Conservation (phyloP, 2,888 invertebrate species). For the Sesia bembeciformis region DNA sequence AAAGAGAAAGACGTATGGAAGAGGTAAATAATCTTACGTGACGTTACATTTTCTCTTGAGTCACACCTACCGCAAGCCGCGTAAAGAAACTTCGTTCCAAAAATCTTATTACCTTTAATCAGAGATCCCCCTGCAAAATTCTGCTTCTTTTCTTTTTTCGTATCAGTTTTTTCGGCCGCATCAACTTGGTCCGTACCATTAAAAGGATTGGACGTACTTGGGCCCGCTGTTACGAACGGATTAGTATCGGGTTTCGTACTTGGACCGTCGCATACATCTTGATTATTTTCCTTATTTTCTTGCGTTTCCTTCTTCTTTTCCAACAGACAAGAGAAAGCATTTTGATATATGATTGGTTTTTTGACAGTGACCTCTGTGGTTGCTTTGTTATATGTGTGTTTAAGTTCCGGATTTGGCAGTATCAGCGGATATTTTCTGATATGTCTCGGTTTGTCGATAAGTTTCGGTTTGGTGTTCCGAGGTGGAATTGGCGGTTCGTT, state of each 20-base stretch:
- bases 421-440: constrained; percentile 48
- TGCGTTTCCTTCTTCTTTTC: constrained; percentile 2
- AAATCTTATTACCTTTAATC: constrained; percentile 31
- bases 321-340: constrained; percentile 24
- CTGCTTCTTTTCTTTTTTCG: constrained; percentile 9
- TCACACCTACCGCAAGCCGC: too few relatives aligned
- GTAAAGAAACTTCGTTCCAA: too few relatives aligned
- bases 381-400: constrained; percentile 1
- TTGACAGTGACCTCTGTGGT: constrained; percentile 1
- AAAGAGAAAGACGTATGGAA: too few relatives aligned
- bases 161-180: constrained; percentile 6
- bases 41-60: too few relatives aligned
- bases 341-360: constrained; percentile 42
- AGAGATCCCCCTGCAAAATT: constrained; percentile 36
- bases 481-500: constrained; percentile 54
- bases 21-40: too few relatives aligned
- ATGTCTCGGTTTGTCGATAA: constrained; percentile 55
- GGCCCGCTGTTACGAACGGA: constrained; percentile 28
- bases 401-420: constrained; percentile 10
- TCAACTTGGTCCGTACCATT: constrained; percentile 16
- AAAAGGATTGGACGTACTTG: constrained; percentile 33
- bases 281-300: constrained; percentile 10
- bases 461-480: constrained; percentile 39
- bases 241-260: constrained; percentile 27
- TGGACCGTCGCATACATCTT: constrained; percentile 35